Percentiles rank a stretch among this genome's conserved stretches.
These are phyloP conservation scores for Valencia hispanica DNA, from an alignment of 2,797 vertebrate species.

Conservation along the genomic window DNA sequence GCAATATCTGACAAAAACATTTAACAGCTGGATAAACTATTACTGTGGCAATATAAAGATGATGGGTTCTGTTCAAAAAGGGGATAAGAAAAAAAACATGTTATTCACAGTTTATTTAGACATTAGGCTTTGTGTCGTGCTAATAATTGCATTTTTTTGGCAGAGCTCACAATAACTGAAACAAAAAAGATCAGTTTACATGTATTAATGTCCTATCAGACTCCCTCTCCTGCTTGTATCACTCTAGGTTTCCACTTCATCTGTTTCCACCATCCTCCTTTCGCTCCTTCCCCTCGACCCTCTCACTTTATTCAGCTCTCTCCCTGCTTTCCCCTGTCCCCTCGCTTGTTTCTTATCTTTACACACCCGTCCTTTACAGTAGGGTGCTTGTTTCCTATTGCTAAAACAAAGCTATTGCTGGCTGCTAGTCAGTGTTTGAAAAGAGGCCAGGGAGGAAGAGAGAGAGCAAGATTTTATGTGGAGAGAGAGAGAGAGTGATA, in stretches of 20 bases:
- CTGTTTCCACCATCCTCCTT: constrained; percentile 28
- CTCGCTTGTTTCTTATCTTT: constrained; percentile 43
- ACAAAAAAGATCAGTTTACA: constrained; percentile 14
- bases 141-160: background rate
- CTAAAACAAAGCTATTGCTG: constrained; percentile 43
- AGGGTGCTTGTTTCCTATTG: constrained; percentile 31
- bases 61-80: too few species aligned
- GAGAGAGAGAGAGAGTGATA: constrained; percentile 5
- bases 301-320: constrained; percentile 14
- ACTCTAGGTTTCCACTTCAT: constrained; percentile 30
- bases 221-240: constrained; percentile 7
- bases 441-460: constrained; percentile 20
- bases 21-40: too few species aligned
- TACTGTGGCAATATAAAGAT: too few species aligned
- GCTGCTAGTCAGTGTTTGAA: constrained; percentile 47
- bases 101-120: too few species aligned
- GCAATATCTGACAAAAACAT: background rate
- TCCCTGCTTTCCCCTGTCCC: background rate
- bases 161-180: background rate
- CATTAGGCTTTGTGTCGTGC: too few species aligned
- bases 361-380: constrained; percentile 14
- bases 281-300: constrained; percentile 2
- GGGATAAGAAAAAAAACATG: too few species aligned
- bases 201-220: constrained; percentile 24
- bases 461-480: background rate